Conservation (phyloP, 2,888 invertebrate species). For the Ennomos erosarius region DNA sequence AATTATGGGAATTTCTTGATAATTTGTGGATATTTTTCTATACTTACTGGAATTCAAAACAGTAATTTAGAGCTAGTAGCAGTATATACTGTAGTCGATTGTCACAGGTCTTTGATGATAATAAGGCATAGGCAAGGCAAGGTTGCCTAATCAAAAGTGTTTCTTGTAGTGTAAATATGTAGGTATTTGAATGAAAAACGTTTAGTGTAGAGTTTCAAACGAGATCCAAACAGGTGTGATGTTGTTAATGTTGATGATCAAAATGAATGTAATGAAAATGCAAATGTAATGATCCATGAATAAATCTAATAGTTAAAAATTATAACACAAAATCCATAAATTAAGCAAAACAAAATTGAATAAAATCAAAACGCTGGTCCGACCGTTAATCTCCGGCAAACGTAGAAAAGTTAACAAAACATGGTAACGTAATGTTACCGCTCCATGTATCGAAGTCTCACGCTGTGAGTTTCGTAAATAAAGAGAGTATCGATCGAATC, state of each 20-base stretch:
- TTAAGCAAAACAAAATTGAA: constrained; percentile 29
- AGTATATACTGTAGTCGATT: no score
- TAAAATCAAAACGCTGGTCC: constrained; percentile 32
- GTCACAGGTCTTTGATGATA: no score
- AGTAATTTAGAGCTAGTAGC: neutral
- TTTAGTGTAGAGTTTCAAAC: constrained; percentile 38
- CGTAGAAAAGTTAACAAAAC: constrained; percentile 13
- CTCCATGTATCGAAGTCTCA: constrained; percentile 7
- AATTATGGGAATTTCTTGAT: constrained; percentile 43
- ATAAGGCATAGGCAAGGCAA: no score
- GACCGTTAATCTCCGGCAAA: constrained; percentile 28
- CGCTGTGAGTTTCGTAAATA: constrained; percentile 43
- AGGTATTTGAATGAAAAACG: constrained; percentile 38
- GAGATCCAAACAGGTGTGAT: constrained; percentile 42
- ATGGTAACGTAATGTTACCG: constrained; percentile 5
- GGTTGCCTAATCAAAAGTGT: constrained; percentile 10
- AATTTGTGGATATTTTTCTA: constrained; percentile 16
- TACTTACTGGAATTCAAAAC: neutral
- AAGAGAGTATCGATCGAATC: constrained; percentile 67
- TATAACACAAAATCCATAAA: constrained; percentile 23
- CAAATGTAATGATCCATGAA: constrained; percentile 52
- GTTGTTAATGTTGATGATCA: constrained; percentile 47
- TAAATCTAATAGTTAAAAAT: constrained; percentile 39
- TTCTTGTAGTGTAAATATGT: constrained; percentile 12
- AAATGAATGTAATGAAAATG: constrained; percentile 54